Conservation (phyloP, 2,797 vertebrate genomes). For the Dipus sagitta region DNA sequence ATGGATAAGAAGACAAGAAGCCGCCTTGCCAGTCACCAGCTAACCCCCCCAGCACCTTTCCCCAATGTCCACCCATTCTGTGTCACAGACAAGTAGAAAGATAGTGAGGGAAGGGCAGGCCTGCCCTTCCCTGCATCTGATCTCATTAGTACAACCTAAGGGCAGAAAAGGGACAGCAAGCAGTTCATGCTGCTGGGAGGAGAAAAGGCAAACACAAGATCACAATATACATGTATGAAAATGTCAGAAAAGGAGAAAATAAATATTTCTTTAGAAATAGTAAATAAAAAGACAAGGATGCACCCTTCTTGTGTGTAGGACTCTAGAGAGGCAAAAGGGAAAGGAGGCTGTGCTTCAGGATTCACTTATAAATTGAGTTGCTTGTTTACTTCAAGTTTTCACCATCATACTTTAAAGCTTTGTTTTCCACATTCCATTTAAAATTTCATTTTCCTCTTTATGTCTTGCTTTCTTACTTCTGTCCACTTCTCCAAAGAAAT, state of each 20-base stretch:
- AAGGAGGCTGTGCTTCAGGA: not conserved
- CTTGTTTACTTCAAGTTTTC: not conserved
- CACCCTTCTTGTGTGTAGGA: not conserved
- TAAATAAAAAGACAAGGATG: too few species aligned
- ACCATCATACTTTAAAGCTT: not conserved
- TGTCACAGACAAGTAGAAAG: not conserved
- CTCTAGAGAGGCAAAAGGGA: rapidly evolving
- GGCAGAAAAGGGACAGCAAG: rapidly evolving
- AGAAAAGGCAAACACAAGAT: not conserved
- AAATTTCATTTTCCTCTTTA: not conserved
- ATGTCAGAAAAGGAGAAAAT: too few species aligned
- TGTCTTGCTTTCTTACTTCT: not conserved
- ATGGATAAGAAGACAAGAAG: not conserved
- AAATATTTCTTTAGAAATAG: too few species aligned
- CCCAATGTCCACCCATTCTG: not conserved
- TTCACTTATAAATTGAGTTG: not conserved
- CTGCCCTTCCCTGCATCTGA: too few species aligned
- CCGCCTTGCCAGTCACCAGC: not conserved
- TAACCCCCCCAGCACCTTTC: rapidly evolving
- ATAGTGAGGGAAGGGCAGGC: rapidly evolving
- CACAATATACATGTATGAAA: too few species aligned
- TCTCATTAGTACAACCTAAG: not conserved
- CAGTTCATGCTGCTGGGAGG: not conserved
- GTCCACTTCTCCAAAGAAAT: not conserved
- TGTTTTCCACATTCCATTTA: not conserved